Base-by-base conservation (phyloP, 2,797 vertebrate genomes). In the Agapornis canus region DNA sequence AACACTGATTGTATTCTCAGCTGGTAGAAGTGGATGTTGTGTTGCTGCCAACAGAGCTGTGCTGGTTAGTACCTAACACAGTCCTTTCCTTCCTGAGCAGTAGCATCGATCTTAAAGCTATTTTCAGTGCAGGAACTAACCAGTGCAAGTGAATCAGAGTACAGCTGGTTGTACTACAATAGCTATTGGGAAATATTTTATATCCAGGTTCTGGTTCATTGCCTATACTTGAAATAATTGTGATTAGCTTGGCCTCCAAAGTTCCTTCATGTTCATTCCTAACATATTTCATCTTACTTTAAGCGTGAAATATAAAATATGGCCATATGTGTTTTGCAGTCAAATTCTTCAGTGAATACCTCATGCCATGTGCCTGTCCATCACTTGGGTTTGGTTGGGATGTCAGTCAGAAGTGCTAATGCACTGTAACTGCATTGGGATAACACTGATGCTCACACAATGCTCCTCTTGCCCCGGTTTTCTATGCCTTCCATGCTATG, bases 391-490 rank as follows among this genome's bases (percentile, higher is more conserved):
- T 18, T 1, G 1, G 32, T 0, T 11, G 70, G 75, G 78, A 11
- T 23, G 68, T 31, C 93, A 18, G 31, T 40, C 45, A 42, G 57
- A 52, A 13, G 47, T 31, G 71, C 57, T 64, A 51, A 59, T 20
- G 63, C 75, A 31, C 6, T 6, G 37, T 22, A 23, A 21, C 29
- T 70, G 63, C 39, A 4, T 0, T 0, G 12, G 89, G 79, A 35
- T 6, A 5, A 40, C 59, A 6, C 64, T 3, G 75, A 57, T 4
- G 12, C 49, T 83, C 65, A 8, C 72, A 31, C 42, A 16, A 1
- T 0, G 13, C 2, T 39, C 17, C 57, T 65, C 71, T 31, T 8
- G 39, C 79, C 63, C 31, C 3, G 0, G 3, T 20, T 43, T 57
- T 8, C 81, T 48, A 3, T 1, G 43, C 1, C 29, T 61, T 89